Evolutionary conservation across 1,140 invertebrate genomes (phyloP), one percentile per base, ranked within the genome.

Genomic region (Telenomus remus): DNA sequence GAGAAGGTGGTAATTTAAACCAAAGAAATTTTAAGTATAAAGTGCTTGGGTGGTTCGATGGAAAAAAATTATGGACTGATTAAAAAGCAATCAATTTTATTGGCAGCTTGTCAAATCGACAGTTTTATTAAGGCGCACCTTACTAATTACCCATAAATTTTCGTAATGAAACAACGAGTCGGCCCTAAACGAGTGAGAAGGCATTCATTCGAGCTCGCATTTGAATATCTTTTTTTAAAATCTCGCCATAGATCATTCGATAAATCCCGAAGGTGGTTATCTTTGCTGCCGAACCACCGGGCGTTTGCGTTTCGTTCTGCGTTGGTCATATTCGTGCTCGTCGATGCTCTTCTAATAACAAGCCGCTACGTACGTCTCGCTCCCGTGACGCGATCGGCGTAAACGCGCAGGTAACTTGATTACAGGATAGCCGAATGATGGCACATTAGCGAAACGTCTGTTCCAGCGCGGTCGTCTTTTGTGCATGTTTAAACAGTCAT

Each of bases 271-370:
- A 64, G 69, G 60, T 70, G 59, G 56, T 49, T 65, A 79, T 71
- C 66, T 68, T 76, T 51, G 53, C 42, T 7, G 13, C 11, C 14
- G 3, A 35, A 76, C 79, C 78, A 80, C 79, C 50, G 76, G 51
- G 61, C 70, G n/a, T n/a, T n/a, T n/a, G n/a, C n/a, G n/a, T 44
- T 73, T 80, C 76, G 79, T 80, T 78, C 80, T 78, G 80, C 81
- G 57, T n/a, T 74, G 64, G 68, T 46, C 65, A 59, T 80, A 27
- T 27, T 74, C 35, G 74, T 63, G 43, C 46, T 73, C 55, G 71
- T 74, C 65, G 78, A 81, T 65, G 77, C 70, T 79, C 81, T 78
- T 84, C 81, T 86, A 85, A 85, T 85, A 85, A 85, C 81, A 84
- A 66, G 81, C 53, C 49, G 46, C 19, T 44, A n/a, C 12, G 35